Percentiles rank a stretch among this genome's conserved stretches.
These are phyloP conservation scores for Chaetoderma sp. DNA, from an alignment of 2,888 invertebrate genomes.

Conservation along the genomic window DNA sequence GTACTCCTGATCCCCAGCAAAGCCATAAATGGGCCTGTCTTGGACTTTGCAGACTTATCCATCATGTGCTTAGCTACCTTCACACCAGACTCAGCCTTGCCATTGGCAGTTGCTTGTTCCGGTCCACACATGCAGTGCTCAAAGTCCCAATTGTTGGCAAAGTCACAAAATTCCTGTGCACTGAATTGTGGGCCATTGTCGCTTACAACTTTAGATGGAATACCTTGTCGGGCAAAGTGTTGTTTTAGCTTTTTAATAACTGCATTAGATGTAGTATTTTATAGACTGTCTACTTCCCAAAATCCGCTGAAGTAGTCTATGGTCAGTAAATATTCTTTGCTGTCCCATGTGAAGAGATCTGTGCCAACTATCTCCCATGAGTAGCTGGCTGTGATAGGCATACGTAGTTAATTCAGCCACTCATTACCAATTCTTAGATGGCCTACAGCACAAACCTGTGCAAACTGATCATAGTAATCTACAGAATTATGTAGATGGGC, in stretches of 20 bases:
- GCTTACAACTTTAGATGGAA: constrained; percentile 23
- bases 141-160: background rate
- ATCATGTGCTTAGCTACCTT: background rate
- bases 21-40: constrained; percentile 1
- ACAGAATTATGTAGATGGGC: too few species aligned
- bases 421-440: too few species aligned
- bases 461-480: too few species aligned
- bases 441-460: too few species aligned
- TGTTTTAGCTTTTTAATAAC: background rate
- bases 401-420: too few species aligned
- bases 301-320: too few species aligned
- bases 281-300: too few species aligned
- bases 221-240: constrained; percentile 19
- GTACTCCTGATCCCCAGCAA: background rate
- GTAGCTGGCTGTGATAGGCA: too few species aligned
- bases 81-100: constrained; percentile 7
- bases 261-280: background rate
- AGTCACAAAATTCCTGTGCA: background rate
- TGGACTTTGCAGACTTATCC: background rate
- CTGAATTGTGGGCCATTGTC: constrained; percentile 37
- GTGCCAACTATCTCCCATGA: too few species aligned
- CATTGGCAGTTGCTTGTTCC: background rate
- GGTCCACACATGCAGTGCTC: background rate
- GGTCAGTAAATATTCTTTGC: too few species aligned
- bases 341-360: too few species aligned